These are phyloP conservation scores for Cenopis cana DNA, from an alignment of 2,888 invertebrate species.

Conservation along the genomic window DNA sequence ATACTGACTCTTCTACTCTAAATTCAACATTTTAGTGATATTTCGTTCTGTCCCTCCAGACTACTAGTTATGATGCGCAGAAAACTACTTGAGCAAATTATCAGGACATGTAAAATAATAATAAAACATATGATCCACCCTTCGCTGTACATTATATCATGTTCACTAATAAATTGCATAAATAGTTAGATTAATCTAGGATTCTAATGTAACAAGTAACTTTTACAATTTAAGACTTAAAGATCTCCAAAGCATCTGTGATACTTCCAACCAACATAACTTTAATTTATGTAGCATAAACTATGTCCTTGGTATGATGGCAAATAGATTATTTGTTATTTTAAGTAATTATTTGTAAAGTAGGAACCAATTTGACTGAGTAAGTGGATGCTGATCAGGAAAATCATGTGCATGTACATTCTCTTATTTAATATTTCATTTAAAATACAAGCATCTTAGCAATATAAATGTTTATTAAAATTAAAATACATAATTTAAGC, in stretches of 20 bases:
- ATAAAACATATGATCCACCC: conserved; percentile 1
- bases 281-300: conserved; percentile 73
- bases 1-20: too few relatives aligned
- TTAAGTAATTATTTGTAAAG: conserved; percentile 38
- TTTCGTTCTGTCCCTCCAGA: background rate
- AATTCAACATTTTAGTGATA: too few relatives aligned
- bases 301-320: conserved; percentile 65
- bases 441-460: conserved; percentile 31
- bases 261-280: conserved; percentile 80
- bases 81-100: too few relatives aligned
- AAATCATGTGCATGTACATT: conserved; percentile 42
- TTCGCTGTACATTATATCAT: conserved; percentile 38
- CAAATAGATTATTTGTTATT: conserved; percentile 43
- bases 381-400: conserved; percentile 65
- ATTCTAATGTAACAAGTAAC: conserved; percentile 60
- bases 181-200: conserved; percentile 36
- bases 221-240: conserved; percentile 77
- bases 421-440: conserved; percentile 39
- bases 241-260: conserved; percentile 84
- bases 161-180: conserved; percentile 36
- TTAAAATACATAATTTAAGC: conserved; percentile 28
- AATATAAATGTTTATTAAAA: conserved; percentile 26
- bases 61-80: background rate
- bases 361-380: conserved; percentile 37
- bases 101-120: conserved; percentile 8